Conservation (phyloP, 2,113 vertebrate species). For the Phrynosoma blainvillii region DNA sequence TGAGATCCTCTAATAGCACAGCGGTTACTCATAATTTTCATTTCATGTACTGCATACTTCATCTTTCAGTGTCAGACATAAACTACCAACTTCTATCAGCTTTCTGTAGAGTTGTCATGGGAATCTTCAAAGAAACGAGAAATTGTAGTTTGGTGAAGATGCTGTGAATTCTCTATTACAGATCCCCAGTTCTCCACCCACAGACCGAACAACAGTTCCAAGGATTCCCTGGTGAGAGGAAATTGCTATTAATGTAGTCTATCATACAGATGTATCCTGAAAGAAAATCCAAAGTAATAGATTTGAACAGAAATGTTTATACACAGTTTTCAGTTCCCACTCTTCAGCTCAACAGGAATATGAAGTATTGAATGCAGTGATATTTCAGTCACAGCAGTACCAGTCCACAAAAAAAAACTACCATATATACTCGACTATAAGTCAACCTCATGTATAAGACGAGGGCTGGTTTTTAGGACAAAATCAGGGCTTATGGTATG, state of each 20-base stretch:
- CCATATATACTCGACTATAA: too few relatives aligned
- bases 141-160: not conserved
- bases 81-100: too few relatives aligned
- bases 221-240: not conserved
- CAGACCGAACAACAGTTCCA: not conserved
- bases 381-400: not conserved
- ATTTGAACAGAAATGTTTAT: not conserved
- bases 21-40: not conserved
- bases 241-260: not conserved
- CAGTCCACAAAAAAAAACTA: not conserved
- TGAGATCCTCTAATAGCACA: not conserved
- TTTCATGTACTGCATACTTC: too few relatives aligned
- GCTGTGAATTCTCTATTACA: not conserved
- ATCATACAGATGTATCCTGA: not conserved
- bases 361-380: too few relatives aligned
- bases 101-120: too few relatives aligned
- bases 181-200: not conserved
- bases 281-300: not conserved
- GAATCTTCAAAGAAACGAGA: not conserved
- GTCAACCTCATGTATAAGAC: too few relatives aligned
- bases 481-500: too few relatives aligned
- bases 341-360: not conserved
- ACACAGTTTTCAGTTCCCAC: not conserved
- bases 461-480: too few relatives aligned
- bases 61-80: too few relatives aligned